These are phyloP conservation scores for Cancer borealis DNA, from an alignment of 2,888 invertebrate genomes.

Conservation along the genomic window DNA sequence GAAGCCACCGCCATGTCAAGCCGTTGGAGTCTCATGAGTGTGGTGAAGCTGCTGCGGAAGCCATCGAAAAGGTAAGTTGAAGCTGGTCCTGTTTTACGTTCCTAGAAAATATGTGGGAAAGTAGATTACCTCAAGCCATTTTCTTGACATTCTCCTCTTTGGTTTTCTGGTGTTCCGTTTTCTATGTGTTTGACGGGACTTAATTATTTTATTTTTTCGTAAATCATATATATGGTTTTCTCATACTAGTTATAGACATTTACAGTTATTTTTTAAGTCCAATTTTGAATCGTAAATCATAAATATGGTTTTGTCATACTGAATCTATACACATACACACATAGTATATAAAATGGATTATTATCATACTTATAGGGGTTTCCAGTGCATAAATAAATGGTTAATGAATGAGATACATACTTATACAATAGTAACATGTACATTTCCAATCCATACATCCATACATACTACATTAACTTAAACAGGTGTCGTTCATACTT, in stretches of 20 bases:
- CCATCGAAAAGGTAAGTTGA: constrained; percentile 50
- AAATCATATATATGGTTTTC: too few species aligned
- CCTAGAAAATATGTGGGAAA: neutral
- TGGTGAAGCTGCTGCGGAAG: constrained; percentile 51
- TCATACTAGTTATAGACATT: too few species aligned
- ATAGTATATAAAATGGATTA: neutral
- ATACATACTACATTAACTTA: neutral
- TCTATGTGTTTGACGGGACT: neutral
- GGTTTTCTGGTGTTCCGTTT: neutral
- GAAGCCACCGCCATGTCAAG: constrained; percentile 31
- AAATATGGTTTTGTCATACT: too few species aligned
- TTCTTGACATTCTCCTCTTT: neutral
- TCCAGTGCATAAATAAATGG: neutral
- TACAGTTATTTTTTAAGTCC: too few species aligned
- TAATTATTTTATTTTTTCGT: too few species aligned
- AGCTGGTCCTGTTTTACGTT: neutral
- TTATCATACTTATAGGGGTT: neutral
- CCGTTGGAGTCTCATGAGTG: constrained; percentile 52
- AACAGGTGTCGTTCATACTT: neutral
- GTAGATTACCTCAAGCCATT: neutral
- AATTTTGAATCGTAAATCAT: too few species aligned
- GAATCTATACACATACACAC: neutral
- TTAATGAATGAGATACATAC: neutral
- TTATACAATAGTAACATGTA: too few species aligned
- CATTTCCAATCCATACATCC: too few species aligned